A percentile compares a stretch with the other conserved stretches of the same genome.
These are phyloP conservation scores for Hemicentrotus pulcherrimus DNA, from an alignment of 35 echinoderm and acorn worm species.

Conservation along the genomic window DNA sequence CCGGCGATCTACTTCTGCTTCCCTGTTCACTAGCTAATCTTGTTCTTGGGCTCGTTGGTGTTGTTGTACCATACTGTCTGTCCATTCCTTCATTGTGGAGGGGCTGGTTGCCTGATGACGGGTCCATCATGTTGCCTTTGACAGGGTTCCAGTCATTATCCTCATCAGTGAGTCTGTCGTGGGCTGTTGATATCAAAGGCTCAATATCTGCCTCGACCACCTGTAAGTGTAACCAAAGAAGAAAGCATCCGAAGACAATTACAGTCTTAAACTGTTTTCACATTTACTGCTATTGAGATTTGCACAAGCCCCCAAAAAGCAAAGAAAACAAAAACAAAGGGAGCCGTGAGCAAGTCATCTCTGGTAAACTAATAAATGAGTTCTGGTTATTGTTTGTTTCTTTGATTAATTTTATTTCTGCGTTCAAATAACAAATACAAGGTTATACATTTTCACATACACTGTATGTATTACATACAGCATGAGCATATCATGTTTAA, in stretches of 20 bases:
- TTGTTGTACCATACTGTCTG: constrained; percentile 17
- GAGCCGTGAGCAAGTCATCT: too few species aligned
- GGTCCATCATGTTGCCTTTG: not conserved
- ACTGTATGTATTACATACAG: too few species aligned
- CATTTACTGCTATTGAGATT: not conserved
- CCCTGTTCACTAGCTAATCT: too few species aligned
- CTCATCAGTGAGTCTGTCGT: not conserved
- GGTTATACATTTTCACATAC: too few species aligned
- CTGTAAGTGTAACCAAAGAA: not conserved
- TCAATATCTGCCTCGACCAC: constrained; percentile 27
- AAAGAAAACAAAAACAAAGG: too few species aligned
- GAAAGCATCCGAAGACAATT: not conserved
- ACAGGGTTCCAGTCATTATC: not conserved
- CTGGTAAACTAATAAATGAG: too few species aligned
- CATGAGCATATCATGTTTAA: too few species aligned
- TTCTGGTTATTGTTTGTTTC: too few species aligned
- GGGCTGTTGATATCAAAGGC: not conserved
- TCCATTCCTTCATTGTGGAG: not conserved
- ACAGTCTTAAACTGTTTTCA: not conserved
- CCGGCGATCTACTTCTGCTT: not conserved
- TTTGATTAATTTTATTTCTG: too few species aligned
- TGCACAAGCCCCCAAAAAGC: too few species aligned
- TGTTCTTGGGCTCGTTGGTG: not conserved
- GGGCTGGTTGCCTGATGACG: not conserved
- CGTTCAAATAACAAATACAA: too few species aligned